These are phyloP conservation scores for Hirtodrosophila confusa DNA, from an alignment of 2,888 invertebrate species.

Conservation along the genomic window DNA sequence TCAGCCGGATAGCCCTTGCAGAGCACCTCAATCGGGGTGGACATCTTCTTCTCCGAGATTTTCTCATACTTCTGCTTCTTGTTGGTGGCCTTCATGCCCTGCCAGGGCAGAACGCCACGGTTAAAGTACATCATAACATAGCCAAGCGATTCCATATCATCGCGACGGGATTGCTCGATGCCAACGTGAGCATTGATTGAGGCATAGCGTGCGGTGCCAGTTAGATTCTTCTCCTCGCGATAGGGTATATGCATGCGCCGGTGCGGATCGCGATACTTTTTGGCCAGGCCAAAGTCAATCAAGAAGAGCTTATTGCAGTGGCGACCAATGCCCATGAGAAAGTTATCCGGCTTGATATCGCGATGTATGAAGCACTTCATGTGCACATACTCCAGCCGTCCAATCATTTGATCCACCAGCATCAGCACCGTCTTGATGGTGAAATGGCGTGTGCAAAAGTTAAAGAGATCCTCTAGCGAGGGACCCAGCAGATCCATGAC, in stretches of 20 bases:
- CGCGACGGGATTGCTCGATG: constrained; percentile 98
- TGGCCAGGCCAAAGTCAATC: constrained; percentile 99
- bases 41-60: constrained; percentile 99
- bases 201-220: constrained; percentile 98
- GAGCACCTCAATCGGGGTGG: constrained; percentile 98
- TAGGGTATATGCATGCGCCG: constrained; percentile 97
- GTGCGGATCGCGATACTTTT: constrained; percentile 98
- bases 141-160: constrained; percentile 99
- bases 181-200: constrained; percentile 99
- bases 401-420: constrained; percentile 97
- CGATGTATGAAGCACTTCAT: constrained; percentile 99
- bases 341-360: constrained; percentile 99
- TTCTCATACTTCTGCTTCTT: constrained; percentile 99
- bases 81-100: constrained; percentile 98
- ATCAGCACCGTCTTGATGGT: constrained; percentile 99
- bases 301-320: constrained; percentile 99
- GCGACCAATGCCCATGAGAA: constrained; percentile 99
- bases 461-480: constrained; percentile 99
- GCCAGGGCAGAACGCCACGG: constrained; percentile 97
- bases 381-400: constrained; percentile 98
- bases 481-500: constrained; percentile 99
- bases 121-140: constrained; percentile 99
- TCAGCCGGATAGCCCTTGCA: constrained; percentile 99
- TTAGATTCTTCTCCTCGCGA: constrained; percentile 98
- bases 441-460: constrained; percentile 99